Conservation (phyloP, 2,888 invertebrate genomes). For the Dicyrtomina minuta region DNA sequence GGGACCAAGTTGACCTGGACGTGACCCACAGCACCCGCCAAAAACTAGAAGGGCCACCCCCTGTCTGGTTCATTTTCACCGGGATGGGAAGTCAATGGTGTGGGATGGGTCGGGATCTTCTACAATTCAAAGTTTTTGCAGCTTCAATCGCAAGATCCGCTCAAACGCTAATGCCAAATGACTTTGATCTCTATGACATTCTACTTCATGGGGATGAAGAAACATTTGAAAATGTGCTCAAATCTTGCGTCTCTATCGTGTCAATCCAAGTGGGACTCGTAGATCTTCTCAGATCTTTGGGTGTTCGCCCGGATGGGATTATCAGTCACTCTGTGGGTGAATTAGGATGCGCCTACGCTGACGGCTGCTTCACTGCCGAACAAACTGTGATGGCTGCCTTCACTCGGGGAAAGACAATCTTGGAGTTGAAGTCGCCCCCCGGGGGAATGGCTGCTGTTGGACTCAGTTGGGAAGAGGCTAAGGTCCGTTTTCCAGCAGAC, state of each 20-base stretch:
- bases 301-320: constrained; percentile 86
- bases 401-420: constrained; percentile 59
- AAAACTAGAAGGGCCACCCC: constrained; percentile 64
- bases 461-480: constrained; percentile 80
- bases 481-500: constrained; percentile 71
- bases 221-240: constrained; percentile 78
- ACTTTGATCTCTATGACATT: constrained; percentile 75
- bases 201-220: constrained; percentile 74
- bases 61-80: constrained; percentile 63
- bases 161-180: constrained; percentile 72
- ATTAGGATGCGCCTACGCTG: constrained; percentile 92
- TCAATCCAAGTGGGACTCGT: constrained; percentile 82
- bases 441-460: constrained; percentile 90
- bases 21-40: neutral
- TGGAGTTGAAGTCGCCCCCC: constrained; percentile 69
- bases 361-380: constrained; percentile 88
- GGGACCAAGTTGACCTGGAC: neutral
- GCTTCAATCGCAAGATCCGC: constrained; percentile 74
- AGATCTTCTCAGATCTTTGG: constrained; percentile 73
- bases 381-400: constrained; percentile 92
- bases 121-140: constrained; percentile 61
- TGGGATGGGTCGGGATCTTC: constrained; percentile 61
- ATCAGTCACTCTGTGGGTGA: constrained; percentile 94
- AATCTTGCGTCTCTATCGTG: constrained; percentile 92
- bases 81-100: constrained; percentile 66